Percentiles rank a stretch among this genome's conserved stretches.
phyloP scores from a whole-genome alignment of 2,888 invertebrate species.

The Sarcophaga rosellei region DNA sequence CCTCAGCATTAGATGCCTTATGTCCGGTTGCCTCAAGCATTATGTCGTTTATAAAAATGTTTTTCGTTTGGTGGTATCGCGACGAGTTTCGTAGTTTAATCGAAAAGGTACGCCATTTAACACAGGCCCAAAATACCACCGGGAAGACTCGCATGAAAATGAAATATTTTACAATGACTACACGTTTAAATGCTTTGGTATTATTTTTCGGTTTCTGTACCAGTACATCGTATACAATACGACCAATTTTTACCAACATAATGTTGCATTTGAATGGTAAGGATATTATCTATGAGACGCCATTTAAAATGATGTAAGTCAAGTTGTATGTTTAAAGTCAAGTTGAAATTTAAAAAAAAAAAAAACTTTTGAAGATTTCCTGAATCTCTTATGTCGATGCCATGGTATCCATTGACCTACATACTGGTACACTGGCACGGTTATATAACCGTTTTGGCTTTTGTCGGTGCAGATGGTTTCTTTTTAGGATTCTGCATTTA shows the following conservation, averaged over 20 bases:
- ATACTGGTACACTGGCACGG: conserved; percentile 76
- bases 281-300: conserved; percentile 74
- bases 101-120: conserved; percentile 68
- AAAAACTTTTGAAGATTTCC: conserved; percentile 72
- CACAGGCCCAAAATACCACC: conserved; percentile 67
- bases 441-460: conserved; percentile 73
- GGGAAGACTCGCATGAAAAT: conserved; percentile 70
- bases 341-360: not conserved
- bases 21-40: conserved; percentile 77
- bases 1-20: conserved; percentile 75
- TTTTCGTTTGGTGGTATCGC: conserved; percentile 74
- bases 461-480: conserved; percentile 75
- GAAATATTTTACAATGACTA: conserved; percentile 71
- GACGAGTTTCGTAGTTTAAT: conserved; percentile 72
- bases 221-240: conserved; percentile 72
- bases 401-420: conserved; percentile 75
- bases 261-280: conserved; percentile 70
- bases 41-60: conserved; percentile 73
- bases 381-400: conserved; percentile 71
- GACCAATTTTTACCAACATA: conserved; percentile 71
- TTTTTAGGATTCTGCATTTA: conserved; percentile 76
- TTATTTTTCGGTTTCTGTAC: conserved; percentile 71
- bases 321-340: not conserved
- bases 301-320: conserved; percentile 77
- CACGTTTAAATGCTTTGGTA: conserved; percentile 71